Percentiles rank a stretch among this genome's conserved stretches.
Evolutionary conservation across 2,797 vertebrate genomes (phyloP).

Genomic region (Thaleichthys pacificus): DNA sequence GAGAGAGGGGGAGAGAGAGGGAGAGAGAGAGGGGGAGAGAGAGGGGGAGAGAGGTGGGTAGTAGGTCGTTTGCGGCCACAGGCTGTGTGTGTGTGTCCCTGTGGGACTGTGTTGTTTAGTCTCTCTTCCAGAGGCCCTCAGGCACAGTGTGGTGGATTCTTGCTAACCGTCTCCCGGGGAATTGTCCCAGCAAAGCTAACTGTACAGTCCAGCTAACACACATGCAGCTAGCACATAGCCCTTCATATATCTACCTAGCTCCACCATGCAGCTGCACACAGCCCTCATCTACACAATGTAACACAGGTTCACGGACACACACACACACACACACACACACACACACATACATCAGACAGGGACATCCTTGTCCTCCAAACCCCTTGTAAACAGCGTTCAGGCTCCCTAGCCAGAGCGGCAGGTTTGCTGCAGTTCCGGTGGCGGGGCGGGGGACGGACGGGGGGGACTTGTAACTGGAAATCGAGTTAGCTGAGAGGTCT

Average conservation of each 20-base stretch:
- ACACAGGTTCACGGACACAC: too few species aligned
- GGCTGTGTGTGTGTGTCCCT: slow-evolving; percentile 80
- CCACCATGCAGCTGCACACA: too few species aligned
- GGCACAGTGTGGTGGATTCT: slow-evolving; percentile 84
- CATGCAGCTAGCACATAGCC: too few species aligned
- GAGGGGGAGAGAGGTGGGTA: slow-evolving; percentile 67
- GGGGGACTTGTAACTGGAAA: slow-evolving; percentile 49
- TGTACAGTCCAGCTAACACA: slow-evolving; percentile 27
- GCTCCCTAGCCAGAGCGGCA: slow-evolving; percentile 33
- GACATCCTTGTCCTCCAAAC: slow-evolving; percentile 25
- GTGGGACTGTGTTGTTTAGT: slow-evolving; percentile 88
- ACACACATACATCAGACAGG: neutral
- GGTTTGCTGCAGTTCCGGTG: slow-evolving; percentile 60
- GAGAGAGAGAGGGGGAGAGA: slow-evolving; percentile 23
- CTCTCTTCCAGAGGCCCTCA: slow-evolving; percentile 83
- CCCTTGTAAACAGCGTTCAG: slow-evolving; percentile 48
- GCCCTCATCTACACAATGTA: too few species aligned
- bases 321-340: slow-evolving; percentile 22
- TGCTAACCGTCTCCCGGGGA: slow-evolving; percentile 79
- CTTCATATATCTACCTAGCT: too few species aligned
- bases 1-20: too few species aligned
- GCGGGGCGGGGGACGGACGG: slow-evolving; percentile 19
- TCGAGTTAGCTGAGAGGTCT: slow-evolving; percentile 53
- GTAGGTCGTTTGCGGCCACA: slow-evolving; percentile 85
- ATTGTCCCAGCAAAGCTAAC: slow-evolving; percentile 53